These are phyloP conservation scores for Bufo bufo DNA, from an alignment of 2,113 vertebrate genomes.

Conservation along the genomic window DNA sequence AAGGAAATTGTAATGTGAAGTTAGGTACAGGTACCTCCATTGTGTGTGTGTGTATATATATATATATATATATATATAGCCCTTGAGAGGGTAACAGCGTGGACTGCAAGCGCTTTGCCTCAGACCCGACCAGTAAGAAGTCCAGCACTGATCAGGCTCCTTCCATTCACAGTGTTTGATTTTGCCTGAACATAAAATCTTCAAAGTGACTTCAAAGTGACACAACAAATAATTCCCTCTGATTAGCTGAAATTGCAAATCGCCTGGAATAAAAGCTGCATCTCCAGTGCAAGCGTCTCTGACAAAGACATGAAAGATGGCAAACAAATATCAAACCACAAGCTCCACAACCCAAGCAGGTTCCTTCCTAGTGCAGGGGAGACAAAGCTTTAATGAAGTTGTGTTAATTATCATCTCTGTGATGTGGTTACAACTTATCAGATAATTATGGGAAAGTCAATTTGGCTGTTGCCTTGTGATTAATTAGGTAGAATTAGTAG, in stretches of 20 bases:
- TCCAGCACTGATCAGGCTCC: background rate
- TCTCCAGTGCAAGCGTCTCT: background rate
- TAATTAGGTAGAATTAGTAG: conserved; percentile 86
- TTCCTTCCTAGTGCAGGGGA: conserved; percentile 74
- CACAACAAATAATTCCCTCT: background rate
- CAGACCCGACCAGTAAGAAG: too few species aligned
- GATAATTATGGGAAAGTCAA: conserved; percentile 86
- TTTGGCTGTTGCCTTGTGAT: conserved; percentile 83
- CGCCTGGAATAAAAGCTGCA: background rate
- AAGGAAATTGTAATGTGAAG: too few species aligned
- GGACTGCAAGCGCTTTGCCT: background rate
- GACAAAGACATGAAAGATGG: conserved; percentile 24
- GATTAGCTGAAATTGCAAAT: background rate
- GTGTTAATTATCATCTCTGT: conserved; percentile 86
- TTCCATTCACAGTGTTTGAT: conserved; percentile 24
- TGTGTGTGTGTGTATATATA: too few species aligned
- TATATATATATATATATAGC: too few species aligned
- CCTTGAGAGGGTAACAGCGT: background rate
- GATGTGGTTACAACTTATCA: conserved; percentile 85
- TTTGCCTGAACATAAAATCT: background rate
- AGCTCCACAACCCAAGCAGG: conserved; percentile 71
- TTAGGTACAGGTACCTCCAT: too few species aligned
- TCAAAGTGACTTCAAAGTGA: conserved; percentile 32
- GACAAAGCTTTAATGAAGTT: conserved; percentile 86
- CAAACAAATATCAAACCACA: conserved; percentile 29